phyloP scores from a whole-genome alignment of 2,797 vertebrate species.

The Eulemur coronatus region DNA sequence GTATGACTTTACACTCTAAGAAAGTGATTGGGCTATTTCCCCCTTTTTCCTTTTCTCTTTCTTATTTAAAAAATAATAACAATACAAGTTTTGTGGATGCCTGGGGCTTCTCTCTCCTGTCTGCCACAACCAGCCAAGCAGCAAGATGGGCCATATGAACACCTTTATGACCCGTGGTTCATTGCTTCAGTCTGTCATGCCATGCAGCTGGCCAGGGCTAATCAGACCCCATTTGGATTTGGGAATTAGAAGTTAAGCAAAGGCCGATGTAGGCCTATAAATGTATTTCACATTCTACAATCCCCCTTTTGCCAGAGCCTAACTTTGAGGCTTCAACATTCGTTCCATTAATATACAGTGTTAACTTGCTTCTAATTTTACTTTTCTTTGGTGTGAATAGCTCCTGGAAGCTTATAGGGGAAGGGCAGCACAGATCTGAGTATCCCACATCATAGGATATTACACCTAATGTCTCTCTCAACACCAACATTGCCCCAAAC shows the following conservation, averaged over 20 bases:
- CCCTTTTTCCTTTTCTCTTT: accelerated
- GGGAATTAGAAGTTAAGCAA: not conserved
- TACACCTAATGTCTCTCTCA: not conserved
- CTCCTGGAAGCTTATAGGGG: not conserved
- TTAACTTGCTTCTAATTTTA: not conserved
- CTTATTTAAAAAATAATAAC: not conserved
- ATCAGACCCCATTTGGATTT: not conserved
- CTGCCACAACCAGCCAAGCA: not conserved
- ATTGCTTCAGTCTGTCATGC: accelerated
- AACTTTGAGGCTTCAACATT: not conserved
- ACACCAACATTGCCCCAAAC: not conserved
- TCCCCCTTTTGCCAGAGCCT: not conserved
- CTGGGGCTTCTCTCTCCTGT: not conserved
- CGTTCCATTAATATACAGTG: not conserved
- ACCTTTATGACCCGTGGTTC: not conserved
- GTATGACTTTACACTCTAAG: not conserved
- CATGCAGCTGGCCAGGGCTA: not conserved
- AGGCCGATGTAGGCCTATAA: not conserved
- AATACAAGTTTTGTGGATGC: not conserved
- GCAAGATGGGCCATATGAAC: not conserved
- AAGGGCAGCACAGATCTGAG: not conserved
- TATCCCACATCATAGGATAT: accelerated
- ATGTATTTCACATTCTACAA: not conserved
- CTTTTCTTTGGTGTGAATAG: not conserved
- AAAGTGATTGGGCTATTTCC: not conserved